Evolutionary conservation across 1,140 invertebrate species (phyloP), one percentile per base, ranked within the genome.

Genomic region (Pantala flavescens): DNA sequence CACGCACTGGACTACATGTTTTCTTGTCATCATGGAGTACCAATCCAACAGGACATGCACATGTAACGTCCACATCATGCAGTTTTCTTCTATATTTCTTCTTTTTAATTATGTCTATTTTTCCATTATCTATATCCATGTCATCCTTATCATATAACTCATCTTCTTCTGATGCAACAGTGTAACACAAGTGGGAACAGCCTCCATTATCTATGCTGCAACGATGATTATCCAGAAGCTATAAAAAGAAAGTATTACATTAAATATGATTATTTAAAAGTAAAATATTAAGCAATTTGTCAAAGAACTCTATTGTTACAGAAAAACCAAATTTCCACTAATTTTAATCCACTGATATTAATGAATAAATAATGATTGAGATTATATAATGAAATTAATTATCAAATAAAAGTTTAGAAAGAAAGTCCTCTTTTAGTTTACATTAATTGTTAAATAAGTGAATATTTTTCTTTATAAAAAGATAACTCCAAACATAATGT

Each of bases 11-110:
- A 16, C 87, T 84, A 77, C 94, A 96, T 5, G 87, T 89, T 73
- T 85, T 85, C 74, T 86, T 84, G 78, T 92, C 90, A 10, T 90
- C 87, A 10, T 88, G 86, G 21, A 95, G 79, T 77, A 90, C 89
- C 72, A 92, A 82, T 72, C 90, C 89, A 76, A 89, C 85, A 42
- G 95, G 91, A 83, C 93, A 95, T 21, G 90, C 88, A 81, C 96
- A 96, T 3, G 19, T 14, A 42, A 42, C 71, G 12, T 72, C 71
- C 71, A 72, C n/a, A 11, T 63, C 49, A 63, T 21, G 14, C 49
- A 63, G n/a, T 21, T 63, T 63, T 21, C 49, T 63, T 21, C n/a
- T 63, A 21, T 63, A 63, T 14, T 63, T 63, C n/a, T 21, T 63
- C 12, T 21, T 63, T 5, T 16, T 19, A 19, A 21, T 63, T 1